These are phyloP conservation scores for Phoenicopterus ruber DNA, from an alignment of 2,113 vertebrate genomes.

Conservation along the genomic window DNA sequence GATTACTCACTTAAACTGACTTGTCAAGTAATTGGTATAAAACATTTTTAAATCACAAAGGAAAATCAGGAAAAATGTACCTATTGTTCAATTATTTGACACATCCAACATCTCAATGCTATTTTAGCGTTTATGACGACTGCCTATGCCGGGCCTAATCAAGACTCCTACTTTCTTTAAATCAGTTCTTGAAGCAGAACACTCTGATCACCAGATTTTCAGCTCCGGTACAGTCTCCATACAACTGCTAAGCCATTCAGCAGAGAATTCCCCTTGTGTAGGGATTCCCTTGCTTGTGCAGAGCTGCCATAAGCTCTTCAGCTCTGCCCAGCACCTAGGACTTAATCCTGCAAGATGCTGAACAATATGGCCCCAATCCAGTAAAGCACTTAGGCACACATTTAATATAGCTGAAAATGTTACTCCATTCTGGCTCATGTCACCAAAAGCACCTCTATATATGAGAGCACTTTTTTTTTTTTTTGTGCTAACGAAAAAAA, in stretches of 20 bases:
- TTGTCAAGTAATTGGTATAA: neutral
- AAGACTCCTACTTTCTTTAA: neutral
- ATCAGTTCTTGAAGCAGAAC: neutral
- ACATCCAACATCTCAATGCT: neutral
- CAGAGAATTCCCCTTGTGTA: neutral
- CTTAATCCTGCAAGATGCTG: constrained; percentile 32
- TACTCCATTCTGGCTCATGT: neutral
- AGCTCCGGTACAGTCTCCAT: neutral
- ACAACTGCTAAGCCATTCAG: neutral
- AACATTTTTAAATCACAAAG: neutral
- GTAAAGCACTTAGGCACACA: constrained; percentile 45
- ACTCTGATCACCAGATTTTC: neutral
- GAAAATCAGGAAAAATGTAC: neutral
- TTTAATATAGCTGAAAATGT: neutral
- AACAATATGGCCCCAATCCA: constrained; percentile 47
- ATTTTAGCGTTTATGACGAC: neutral
- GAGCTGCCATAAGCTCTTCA: constrained; percentile 18
- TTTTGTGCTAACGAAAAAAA: neutral
- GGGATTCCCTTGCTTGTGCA: neutral
- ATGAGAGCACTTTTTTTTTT: neutral
- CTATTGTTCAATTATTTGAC: neutral
- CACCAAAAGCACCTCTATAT: neutral
- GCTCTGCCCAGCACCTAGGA: constrained; percentile 10
- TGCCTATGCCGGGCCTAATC: neutral
- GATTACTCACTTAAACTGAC: neutral